Percentiles rank a stretch among this genome's conserved stretches.
These are phyloP conservation scores for Reticulitermes lucifugus DNA, from an alignment of 2,888 invertebrate genomes.

Conservation along the genomic window DNA sequence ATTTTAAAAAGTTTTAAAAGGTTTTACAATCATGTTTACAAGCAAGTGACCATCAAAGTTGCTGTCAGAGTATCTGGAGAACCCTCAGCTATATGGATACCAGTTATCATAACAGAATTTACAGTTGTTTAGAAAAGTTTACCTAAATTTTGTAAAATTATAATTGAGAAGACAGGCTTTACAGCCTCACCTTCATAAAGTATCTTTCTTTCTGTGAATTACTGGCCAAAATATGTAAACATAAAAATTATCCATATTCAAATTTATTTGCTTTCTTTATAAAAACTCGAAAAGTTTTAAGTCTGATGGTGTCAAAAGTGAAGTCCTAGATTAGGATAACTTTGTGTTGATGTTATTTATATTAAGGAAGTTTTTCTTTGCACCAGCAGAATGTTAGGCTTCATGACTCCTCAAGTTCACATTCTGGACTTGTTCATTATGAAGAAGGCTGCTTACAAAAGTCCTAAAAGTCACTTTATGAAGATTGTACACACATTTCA, in stretches of 20 bases:
- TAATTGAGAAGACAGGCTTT: too few relatives aligned
- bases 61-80: too few relatives aligned
- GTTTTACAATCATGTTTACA: too few relatives aligned
- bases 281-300: not conserved
- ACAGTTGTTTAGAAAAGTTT: too few relatives aligned
- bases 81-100: too few relatives aligned
- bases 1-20: too few relatives aligned
- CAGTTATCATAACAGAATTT: too few relatives aligned
- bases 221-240: not conserved
- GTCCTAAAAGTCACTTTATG: too few relatives aligned
- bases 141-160: too few relatives aligned
- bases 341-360: constrained; percentile 4
- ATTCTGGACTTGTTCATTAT: not conserved
- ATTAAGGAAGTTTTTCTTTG: not conserved
- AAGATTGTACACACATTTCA: too few relatives aligned
- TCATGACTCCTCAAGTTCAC: not conserved
- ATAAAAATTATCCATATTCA: not conserved
- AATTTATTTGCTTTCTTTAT: not conserved
- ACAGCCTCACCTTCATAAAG: not conserved
- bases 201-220: not conserved
- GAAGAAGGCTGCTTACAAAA: not conserved
- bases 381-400: not conserved
- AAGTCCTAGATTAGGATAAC: constrained; percentile 5
- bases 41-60: too few relatives aligned
- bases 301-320: not conserved